Evolutionary conservation across 2,113 vertebrate species (phyloP), one percentile per base, ranked within the genome.

Genomic region (Orycteropus afer): DNA sequence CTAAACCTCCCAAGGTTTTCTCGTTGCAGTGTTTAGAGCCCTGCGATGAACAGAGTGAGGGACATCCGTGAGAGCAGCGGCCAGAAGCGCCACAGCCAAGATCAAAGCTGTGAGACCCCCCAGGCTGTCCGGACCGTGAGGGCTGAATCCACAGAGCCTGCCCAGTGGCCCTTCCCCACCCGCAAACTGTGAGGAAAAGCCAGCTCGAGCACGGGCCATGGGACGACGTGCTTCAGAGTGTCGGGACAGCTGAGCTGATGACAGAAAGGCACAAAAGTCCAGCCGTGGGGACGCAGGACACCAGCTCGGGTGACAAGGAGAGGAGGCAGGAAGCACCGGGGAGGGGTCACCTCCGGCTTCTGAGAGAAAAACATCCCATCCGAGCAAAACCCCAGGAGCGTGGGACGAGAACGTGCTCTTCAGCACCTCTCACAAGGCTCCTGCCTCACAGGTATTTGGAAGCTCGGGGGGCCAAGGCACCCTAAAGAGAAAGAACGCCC

Each of bases 311-410:
- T 42, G 47, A 82, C 29, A 9, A 65, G 45, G 29, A 73, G 40
- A 59, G 11, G 34, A 77, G 73, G 37, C 2, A 55, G 55, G 3
- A 63, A 87, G 32, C 40, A 37, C 53, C 65, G 91, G 45, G 73
- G 76, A 42, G 55, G 83, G 55, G 65, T n/a, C 6, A 23, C 25
- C 63, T 81, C 76, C 79, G 55, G 6, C 32, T 94, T 81, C 49
- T 4, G 49, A 85, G 96, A 77, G 37, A 8, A 81, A 86, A 85
- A 55, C n/a, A 77, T 6, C 34, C 27, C 37, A 63, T 69, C 73
- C 81, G 83, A 90, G 93, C 71, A 83, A 95, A 85, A 80, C 13
- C n/a, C n/a, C n/a, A n/a, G n/a, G n/a, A n/a, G n/a, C n/a, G n/a
- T n/a, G n/a, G n/a, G n/a, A n/a, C n/a, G n/a, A n/a, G n/a, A n/a